These are phyloP conservation scores for Spatulosminthurus flaviceps DNA, from an alignment of 2,888 invertebrate species.

Conservation along the genomic window DNA sequence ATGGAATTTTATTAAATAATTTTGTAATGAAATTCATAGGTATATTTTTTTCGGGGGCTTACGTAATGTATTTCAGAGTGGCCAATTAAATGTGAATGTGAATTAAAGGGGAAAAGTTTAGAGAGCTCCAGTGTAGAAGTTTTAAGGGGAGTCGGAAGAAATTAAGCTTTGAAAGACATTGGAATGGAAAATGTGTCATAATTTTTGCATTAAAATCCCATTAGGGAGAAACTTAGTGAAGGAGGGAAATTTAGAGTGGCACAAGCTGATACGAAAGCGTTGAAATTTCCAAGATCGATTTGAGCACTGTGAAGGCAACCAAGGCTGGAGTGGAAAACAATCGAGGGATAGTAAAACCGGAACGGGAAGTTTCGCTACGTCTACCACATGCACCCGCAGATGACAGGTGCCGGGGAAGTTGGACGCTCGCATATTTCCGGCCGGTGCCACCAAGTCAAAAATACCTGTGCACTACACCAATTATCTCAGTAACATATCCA, in stretches of 20 bases:
- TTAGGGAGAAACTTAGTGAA: constrained; percentile 16
- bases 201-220: constrained; percentile 43
- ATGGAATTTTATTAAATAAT: too few relatives aligned
- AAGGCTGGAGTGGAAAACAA: constrained; percentile 36
- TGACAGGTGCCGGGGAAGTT: constrained; percentile 53
- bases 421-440: constrained; percentile 52
- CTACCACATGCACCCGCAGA: constrained; percentile 55
- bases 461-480: constrained; percentile 45
- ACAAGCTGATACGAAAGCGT: not conserved
- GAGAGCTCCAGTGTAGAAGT: too few relatives aligned
- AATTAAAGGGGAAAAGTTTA: too few relatives aligned
- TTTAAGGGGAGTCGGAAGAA: not conserved
- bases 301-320: constrained; percentile 49
- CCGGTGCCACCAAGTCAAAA: constrained; percentile 49
- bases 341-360: constrained; percentile 50
- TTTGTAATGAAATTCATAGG: too few relatives aligned
- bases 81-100: too few relatives aligned
- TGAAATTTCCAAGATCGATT: constrained; percentile 44
- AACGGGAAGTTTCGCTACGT: constrained; percentile 55
- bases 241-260: not conserved
- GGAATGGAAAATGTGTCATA: constrained; percentile 27
- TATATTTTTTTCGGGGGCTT: too few relatives aligned
- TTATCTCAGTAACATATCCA: constrained; percentile 42
- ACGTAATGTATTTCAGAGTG: too few relatives aligned
- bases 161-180: constrained; percentile 16